A percentile compares a stretch with the other conserved stretches of the same genome.
phyloP scores from a whole-genome alignment of 2,113 vertebrate species.

The Silurus glanis region DNA sequence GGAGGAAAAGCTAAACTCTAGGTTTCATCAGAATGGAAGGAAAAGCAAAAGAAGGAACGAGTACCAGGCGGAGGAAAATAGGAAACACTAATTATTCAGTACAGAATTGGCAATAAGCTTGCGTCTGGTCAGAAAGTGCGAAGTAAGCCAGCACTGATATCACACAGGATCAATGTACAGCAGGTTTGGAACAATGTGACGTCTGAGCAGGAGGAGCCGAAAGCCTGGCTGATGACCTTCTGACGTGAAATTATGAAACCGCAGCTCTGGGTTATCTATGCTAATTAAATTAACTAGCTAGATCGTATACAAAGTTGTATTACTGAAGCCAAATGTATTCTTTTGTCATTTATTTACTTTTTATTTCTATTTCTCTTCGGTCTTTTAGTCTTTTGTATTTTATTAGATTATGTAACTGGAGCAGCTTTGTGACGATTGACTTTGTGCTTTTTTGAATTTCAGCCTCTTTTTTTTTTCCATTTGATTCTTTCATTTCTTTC shows the following conservation, averaged over 20 bases:
- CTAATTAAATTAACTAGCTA: neutral
- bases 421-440: too few relatives aligned
- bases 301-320: too few relatives aligned
- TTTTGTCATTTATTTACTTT: too few relatives aligned
- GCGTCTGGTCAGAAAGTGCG: neutral
- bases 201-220: neutral
- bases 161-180: neutral
- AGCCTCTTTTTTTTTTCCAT: too few relatives aligned
- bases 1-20: neutral
- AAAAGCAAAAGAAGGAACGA: neutral
- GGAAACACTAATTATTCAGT: neutral
- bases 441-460: too few relatives aligned
- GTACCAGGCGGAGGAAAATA: neutral
- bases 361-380: too few relatives aligned
- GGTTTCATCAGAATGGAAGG: neutral
- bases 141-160: neutral
- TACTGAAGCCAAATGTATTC: neutral
- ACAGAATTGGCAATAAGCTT: neutral
- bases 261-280: neutral
- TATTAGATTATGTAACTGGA: too few relatives aligned
- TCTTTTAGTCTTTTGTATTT: too few relatives aligned
- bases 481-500: too few relatives aligned
- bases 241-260: neutral
- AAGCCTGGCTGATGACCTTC: neutral
- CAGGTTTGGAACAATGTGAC: neutral